phyloP scores from a whole-genome alignment of 2,797 vertebrate species.

The Urophycis tenuis region DNA sequence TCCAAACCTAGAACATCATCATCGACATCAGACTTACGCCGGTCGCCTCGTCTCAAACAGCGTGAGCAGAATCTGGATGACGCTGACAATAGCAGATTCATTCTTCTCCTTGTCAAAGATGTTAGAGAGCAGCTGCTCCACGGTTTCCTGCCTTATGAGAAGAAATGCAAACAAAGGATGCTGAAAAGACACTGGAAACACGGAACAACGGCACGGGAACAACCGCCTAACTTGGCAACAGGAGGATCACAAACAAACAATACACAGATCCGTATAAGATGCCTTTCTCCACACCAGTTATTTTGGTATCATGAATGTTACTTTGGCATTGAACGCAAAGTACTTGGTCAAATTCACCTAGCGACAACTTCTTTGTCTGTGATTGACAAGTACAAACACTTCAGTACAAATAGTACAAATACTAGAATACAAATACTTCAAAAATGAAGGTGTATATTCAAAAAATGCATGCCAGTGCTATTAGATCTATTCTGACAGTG shows the following conservation, averaged over 20 bases:
- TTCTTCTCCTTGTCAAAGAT: constrained; percentile 97
- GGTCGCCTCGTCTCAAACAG: constrained; percentile 94
- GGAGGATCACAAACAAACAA: neutral
- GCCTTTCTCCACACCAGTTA: neutral
- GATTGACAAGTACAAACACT: neutral
- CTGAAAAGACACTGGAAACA: neutral
- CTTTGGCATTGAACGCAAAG: neutral
- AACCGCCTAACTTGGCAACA: neutral
- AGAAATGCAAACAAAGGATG: constrained; percentile 11
- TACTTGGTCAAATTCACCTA: neutral
- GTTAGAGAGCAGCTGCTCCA: constrained; percentile 92
- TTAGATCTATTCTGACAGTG: neutral
- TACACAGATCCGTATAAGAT: neutral
- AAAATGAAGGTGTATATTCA: neutral
- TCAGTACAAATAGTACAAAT: neutral
- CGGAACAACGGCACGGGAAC: neutral
- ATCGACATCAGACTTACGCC: constrained; percentile 74
- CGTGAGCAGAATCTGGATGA: constrained; percentile 94
- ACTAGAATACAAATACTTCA: neutral
- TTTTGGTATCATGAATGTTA: too few species aligned
- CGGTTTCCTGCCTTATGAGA: constrained; percentile 84
- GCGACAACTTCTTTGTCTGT: neutral
- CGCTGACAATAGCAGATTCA: constrained; percentile 95
- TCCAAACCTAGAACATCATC: neutral
- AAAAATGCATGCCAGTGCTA: neutral